Evolutionary conservation across 2,888 invertebrate species (phyloP), one percentile per base, ranked within the genome.

Genomic region (Himalopsyche japonica): DNA sequence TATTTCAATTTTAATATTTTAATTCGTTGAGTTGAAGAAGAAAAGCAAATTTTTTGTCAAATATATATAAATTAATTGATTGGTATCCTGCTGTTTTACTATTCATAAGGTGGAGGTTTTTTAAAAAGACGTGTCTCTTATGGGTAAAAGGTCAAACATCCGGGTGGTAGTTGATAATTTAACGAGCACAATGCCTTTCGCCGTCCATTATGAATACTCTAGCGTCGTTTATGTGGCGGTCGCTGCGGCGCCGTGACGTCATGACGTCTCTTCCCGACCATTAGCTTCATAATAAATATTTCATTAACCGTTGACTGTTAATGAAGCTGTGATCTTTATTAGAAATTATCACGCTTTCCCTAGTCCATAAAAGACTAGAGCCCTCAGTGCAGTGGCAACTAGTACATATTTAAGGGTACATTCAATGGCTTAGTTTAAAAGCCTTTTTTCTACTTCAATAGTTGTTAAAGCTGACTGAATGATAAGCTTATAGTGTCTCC

Each of bases 321-420:
- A 86, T 82, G 86, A 82, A 77, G 82, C 82, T 77, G 80, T 80
- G 84, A 82, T 84, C 86, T 86, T 86, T 86, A 86, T 86, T 86
- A 82, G 84, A 86, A 82, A 82, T 84, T 82, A 86, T 86, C 80
- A 57, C 77, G 49, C 32, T 79, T 37, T 32, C 82, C 57, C 80
- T n/a, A 18, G 12, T 12, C 77, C 77, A n/a, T 49, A 32, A 30
- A n/a, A 76, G 32, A 34, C 32, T 32, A 20, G 27, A 32, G 5
- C 12, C 18, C 34, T 77, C 18, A 47, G 81, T 27, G 24, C 7
- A 27, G 47, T 76, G 81, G 76, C 76, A 20, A 48, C 20, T n/a
- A 76, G 3, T 20, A 30, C 1, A 12, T 76, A 24, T 76, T 32
- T 2, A 76, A 76, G 12, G 24, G 20, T 15, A 43, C 12, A 43